These are phyloP conservation scores for Seira sanloemensis DNA, from an alignment of 2,888 invertebrate genomes.

Conservation along the genomic window DNA sequence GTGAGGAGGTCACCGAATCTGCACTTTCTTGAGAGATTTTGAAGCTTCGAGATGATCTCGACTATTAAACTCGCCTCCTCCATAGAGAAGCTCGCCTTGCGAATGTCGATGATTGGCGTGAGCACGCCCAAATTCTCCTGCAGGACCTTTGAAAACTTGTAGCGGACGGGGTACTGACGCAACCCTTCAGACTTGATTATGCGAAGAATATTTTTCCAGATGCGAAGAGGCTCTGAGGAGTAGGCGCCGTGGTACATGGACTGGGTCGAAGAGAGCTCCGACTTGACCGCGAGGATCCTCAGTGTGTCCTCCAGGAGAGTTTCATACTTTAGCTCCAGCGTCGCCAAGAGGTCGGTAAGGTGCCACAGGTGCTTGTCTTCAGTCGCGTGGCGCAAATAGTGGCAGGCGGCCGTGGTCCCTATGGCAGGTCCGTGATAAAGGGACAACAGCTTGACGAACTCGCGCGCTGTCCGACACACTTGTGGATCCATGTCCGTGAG, in stretches of 20 bases:
- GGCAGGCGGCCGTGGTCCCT: constrained; percentile 66
- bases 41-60: constrained; percentile 64
- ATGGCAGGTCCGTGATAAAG: constrained; percentile 67
- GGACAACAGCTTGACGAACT: constrained; percentile 67
- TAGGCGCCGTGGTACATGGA: constrained; percentile 21
- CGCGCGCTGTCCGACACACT: constrained; percentile 60
- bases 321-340: constrained; percentile 67
- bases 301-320: constrained; percentile 62
- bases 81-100: constrained; percentile 61
- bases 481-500: constrained; percentile 66
- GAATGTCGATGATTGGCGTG: constrained; percentile 62
- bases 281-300: constrained; percentile 60
- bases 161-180: constrained; percentile 43
- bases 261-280: constrained; percentile 32
- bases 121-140: constrained; percentile 63
- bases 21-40: constrained; percentile 35
- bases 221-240: constrained; percentile 41
- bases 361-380: constrained; percentile 70
- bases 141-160: constrained; percentile 61
- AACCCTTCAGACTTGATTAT: constrained; percentile 65
- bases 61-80: constrained; percentile 65
- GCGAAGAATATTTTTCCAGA: constrained; percentile 69
- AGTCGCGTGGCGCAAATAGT: constrained; percentile 59
- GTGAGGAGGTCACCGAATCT: constrained; percentile 69
- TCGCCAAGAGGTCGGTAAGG: constrained; percentile 61